These are phyloP conservation scores for Falco novaeseelandiae DNA, from an alignment of 2,797 vertebrate genomes.

Conservation along the genomic window DNA sequence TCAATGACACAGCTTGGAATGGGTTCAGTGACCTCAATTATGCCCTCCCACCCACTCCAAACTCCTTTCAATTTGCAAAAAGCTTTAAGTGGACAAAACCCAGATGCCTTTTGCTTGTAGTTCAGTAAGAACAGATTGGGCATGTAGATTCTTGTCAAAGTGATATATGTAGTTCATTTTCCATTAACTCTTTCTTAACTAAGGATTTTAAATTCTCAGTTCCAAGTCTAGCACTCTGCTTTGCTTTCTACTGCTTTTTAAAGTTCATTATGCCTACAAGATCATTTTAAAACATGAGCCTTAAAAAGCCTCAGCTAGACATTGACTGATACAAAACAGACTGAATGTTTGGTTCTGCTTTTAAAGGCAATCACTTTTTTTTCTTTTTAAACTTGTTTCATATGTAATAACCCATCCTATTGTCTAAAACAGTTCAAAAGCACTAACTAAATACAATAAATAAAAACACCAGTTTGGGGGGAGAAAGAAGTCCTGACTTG, in stretches of 20 bases:
- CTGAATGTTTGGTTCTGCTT: conserved; percentile 40
- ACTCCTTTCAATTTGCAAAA: conserved; percentile 79
- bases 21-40: conserved; percentile 67
- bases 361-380: conserved; percentile 3
- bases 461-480: neutral
- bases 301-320: conserved; percentile 25
- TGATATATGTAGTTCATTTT: conserved; percentile 70
- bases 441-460: neutral
- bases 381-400: neutral
- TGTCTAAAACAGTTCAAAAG: neutral
- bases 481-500: neutral
- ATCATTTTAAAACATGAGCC: neutral
- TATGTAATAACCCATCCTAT: conserved; percentile 24
- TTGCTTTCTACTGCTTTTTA: conserved; percentile 40
- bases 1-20: conserved; percentile 72
- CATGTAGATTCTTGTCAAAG: conserved; percentile 69
- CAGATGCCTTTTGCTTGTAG: conserved; percentile 73
- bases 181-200: conserved; percentile 74
- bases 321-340: conserved; percentile 5
- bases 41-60: conserved; percentile 75
- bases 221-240: conserved; percentile 31
- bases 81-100: conserved; percentile 77
- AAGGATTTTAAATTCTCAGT: conserved; percentile 46
- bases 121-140: conserved; percentile 79
- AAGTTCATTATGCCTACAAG: conserved; percentile 14